Evolutionary conservation across 2,888 invertebrate species (phyloP), one percentile per base, ranked within the genome.

Genomic region (Nasonovia ribisnigri): DNA sequence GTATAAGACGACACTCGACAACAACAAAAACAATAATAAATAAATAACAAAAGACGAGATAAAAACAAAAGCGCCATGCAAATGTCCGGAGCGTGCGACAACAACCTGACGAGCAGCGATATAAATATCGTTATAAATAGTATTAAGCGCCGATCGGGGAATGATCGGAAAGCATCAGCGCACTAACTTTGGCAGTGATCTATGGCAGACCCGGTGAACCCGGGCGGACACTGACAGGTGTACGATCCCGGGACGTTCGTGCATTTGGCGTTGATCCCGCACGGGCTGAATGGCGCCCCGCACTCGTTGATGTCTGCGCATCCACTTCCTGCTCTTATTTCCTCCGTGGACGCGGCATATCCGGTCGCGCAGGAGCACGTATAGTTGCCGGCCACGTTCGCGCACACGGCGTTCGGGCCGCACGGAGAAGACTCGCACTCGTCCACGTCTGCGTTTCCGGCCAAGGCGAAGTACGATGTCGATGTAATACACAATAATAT

Each of bases 241-340:
- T 97, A 97, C 94, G 97, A 97, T 95, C 98, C 98, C n/a, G 97
- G 97, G 92, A 97, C 97, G 96, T 98, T 98, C 96, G 97, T 97
- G 96, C 98, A 98, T 96, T 97, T 97, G 95, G 98, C 97, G 96
- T 98, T 97, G 95, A 96, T 96, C 95, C 97, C 97, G 95, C 98
- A 98, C 95, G 97, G 96, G 95, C 96, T 96, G 95, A 96, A 95
- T 26, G 67, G 29, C 95, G 96, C 96, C 94, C 96, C 96, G 96
- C 98, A 98, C 96, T 98, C 98, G 96, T 98, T 97, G 95, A 97
- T 96, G 96, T 98, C 98, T 95, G 97, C 95, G 95, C 97, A 97
- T 95, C 97, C 97, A 95, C 97, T 96, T 88, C 96, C 96, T 10
- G 96, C 95, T 89, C 20, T 36, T 20, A 77, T 77, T 77, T 77